Conservation (phyloP, 1,140 invertebrate genomes). For the Achroia grisella region DNA sequence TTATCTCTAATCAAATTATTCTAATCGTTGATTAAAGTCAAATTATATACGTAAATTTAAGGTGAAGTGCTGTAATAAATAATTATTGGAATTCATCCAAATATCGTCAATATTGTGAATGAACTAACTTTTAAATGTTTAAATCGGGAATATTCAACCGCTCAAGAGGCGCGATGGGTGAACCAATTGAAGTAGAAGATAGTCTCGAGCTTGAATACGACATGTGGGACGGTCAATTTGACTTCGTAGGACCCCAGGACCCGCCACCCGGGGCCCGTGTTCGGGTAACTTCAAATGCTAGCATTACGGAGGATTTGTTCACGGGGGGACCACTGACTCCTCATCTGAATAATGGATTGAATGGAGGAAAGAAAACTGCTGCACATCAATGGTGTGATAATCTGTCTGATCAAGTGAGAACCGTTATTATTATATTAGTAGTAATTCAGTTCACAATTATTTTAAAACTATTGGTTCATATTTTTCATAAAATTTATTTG, state of each 20-base stretch:
- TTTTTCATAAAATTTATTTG: too few relatives aligned
- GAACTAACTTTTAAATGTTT: slow-evolving; percentile 52
- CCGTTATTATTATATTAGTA: background rate
- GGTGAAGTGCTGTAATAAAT: slow-evolving; percentile 26
- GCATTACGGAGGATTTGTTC: slow-evolving; percentile 64
- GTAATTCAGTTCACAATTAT: too few relatives aligned
- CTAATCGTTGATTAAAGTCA: slow-evolving; percentile 56
- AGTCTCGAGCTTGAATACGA: slow-evolving; percentile 84
- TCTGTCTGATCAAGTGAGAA: slow-evolving; percentile 72
- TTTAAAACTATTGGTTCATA: too few relatives aligned
- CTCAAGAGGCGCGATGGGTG: slow-evolving; percentile 53
- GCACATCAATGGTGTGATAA: slow-evolving; percentile 74
- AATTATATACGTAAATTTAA: slow-evolving; percentile 21
- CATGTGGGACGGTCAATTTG: slow-evolving; percentile 90
- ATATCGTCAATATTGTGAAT: slow-evolving; percentile 35
- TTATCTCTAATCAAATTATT: slow-evolving; percentile 34
- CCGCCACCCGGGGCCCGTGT: slow-evolving; percentile 31
- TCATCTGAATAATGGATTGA: slow-evolving; percentile 60
- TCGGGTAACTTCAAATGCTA: slow-evolving; percentile 46
- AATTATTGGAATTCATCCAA: slow-evolving; percentile 46
- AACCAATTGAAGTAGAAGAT: slow-evolving; percentile 65
- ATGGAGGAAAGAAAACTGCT: slow-evolving; percentile 73
- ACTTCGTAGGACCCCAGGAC: slow-evolving; percentile 81
- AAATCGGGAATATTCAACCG: slow-evolving; percentile 60
- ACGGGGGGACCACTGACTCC: slow-evolving; percentile 61